Conservation (phyloP, 2,113 vertebrate genomes). For the Myotis davidii region DNA sequence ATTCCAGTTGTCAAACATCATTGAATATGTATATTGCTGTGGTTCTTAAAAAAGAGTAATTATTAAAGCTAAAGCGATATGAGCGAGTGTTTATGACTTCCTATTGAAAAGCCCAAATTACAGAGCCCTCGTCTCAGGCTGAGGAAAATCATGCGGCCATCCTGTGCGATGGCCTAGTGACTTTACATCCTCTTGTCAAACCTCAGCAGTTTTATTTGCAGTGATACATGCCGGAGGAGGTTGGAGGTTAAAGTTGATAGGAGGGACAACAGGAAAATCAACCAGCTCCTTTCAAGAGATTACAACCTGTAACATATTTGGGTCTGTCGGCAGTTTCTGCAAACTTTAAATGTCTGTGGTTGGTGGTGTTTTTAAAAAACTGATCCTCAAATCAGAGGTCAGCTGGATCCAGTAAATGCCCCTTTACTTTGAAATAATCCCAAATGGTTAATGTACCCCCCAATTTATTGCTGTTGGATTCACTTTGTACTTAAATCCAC, state of each 20-base stretch:
- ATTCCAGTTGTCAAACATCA: conserved; percentile 98
- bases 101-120: conserved; percentile 85
- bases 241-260: conserved; percentile 96
- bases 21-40: conserved; percentile 93
- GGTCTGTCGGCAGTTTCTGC: conserved; percentile 87
- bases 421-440: conserved; percentile 80
- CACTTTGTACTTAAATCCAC: conserved; percentile 72
- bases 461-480: conserved; percentile 82
- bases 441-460: conserved; percentile 72
- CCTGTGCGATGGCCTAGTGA: conserved; percentile 87
- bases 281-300: conserved; percentile 91
- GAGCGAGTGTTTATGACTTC: conserved; percentile 89
- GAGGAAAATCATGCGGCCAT: conserved; percentile 87
- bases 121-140: conserved; percentile 83
- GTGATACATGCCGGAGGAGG: conserved; percentile 92
- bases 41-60: conserved; percentile 88
- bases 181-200: conserved; percentile 90
- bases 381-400: conserved; percentile 87
- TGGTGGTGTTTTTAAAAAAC: conserved; percentile 83
- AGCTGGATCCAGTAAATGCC: conserved; percentile 78
- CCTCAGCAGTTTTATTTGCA: conserved; percentile 89
- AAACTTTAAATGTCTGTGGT: conserved; percentile 81
- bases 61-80: conserved; percentile 91
- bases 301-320: conserved; percentile 89
- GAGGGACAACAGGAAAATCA: conserved; percentile 92